Base-by-base conservation (phyloP, 2,113 vertebrate genomes). In the Sporophila hypoxantha region DNA sequence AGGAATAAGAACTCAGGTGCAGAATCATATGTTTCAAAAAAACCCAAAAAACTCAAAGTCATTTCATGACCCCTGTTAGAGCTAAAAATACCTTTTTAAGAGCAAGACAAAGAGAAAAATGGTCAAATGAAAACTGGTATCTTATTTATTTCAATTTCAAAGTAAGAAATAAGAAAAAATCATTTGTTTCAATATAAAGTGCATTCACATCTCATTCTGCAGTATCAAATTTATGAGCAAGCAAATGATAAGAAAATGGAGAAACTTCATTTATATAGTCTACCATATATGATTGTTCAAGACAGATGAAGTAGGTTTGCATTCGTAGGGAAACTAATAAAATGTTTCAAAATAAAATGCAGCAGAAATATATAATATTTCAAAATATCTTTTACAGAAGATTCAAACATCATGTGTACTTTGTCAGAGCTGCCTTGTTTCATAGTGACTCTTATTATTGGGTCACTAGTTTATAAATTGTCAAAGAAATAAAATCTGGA, bases 391-490 rank as follows among this genome's bases (percentile, higher is more conserved):
- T 80, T 83, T 66, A 46, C 18, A 49, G 27, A 57, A 66, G 41
- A 27, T 81, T 87, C 59, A 85, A 73, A 68, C 12, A 68, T 46
- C 20, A 25, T 14, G 17, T 70, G 29, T 61, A 60, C 14, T 74
- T 81, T 78, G 59, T 77, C 87, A 94, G 76, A 94, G 53, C 34
- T 81, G 34, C 57, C 76, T 85, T 82, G 70, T 85, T 91, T 83
- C 56, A 15, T 44, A 70, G 9, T 47, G 19, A 17, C 30, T 52
- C 9, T 37, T 91, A 67, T 69, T 82, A 68, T 20, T 74, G 46
- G 32, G 56, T 82, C 61, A 47, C 30, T 73, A 55, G 46, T 65
- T 89, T 82, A 76, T 86, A 89, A 87, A 87, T 29, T 70, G 89
- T 77, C 55, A 78, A 89, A 90, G 37, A 91, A 85, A 77, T 52